A percentile compares a stretch with the other conserved stretches of the same genome.
Evolutionary conservation across 2,113 vertebrate genomes (phyloP).

Genomic region (Climacteris rufus): DNA sequence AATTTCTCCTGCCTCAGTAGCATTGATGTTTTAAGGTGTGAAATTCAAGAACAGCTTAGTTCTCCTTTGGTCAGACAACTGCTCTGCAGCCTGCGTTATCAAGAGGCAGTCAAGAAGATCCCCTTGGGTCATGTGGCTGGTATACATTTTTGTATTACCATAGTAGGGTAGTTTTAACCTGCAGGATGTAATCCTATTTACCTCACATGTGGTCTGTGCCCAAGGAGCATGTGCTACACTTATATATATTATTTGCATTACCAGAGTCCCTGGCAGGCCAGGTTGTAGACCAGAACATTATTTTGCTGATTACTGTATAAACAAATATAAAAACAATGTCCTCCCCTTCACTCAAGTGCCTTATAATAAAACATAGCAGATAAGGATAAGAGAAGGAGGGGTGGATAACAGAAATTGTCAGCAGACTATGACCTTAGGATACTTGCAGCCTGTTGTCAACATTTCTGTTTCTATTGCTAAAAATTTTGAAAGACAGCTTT

Average conservation of each 20-base stretch:
- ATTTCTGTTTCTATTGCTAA: not conserved
- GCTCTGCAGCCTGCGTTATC: slow-evolving; percentile 35
- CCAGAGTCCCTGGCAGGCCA: not conserved
- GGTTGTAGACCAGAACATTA: not conserved
- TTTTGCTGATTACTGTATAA: not conserved
- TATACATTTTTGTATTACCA: slow-evolving; percentile 59
- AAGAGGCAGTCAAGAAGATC: slow-evolving; percentile 61
- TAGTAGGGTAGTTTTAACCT: slow-evolving; percentile 61
- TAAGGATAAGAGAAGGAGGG: not conserved
- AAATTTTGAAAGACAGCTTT: not conserved
- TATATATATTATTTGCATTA: slow-evolving; percentile 17
- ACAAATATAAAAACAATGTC: not conserved
- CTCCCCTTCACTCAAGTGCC: not conserved
- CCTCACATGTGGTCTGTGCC: slow-evolving; percentile 55
- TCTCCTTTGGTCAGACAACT: slow-evolving; percentile 52
- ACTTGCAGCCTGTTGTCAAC: not conserved
- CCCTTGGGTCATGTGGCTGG: slow-evolving; percentile 57
- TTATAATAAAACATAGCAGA: not conserved
- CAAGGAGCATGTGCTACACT: slow-evolving; percentile 18
- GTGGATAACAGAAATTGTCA: not conserved
- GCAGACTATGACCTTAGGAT: not conserved
- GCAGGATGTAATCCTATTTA: slow-evolving; percentile 64
- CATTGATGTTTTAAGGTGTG: slow-evolving; percentile 68
- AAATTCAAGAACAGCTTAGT: slow-evolving; percentile 64
- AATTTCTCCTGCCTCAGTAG: slow-evolving; percentile 62